Percentiles rank a stretch among this genome's conserved stretches.
Conservation (phyloP, 2,797 vertebrate genomes). For the Acanthiza pusilla region DNA sequence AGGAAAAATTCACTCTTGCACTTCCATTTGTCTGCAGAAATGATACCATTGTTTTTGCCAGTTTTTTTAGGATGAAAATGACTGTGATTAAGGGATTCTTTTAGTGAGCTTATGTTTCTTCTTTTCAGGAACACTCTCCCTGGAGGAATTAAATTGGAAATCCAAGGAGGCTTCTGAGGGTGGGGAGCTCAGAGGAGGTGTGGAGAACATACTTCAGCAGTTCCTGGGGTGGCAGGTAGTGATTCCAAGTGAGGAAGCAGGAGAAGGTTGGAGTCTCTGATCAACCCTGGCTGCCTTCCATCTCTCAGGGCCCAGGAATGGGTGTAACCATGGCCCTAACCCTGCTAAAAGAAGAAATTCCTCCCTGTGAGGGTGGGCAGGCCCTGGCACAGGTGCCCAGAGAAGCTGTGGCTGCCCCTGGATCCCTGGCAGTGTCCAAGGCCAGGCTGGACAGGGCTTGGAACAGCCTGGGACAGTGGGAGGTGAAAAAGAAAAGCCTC, state of each 20-base stretch:
- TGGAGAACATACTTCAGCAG: background rate
- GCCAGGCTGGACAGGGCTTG: accelerated
- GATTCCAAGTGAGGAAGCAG: background rate
- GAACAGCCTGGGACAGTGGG: accelerated
- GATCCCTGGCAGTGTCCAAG: background rate
- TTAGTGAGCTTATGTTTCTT: background rate
- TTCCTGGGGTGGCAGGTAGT: background rate
- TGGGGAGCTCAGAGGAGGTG: background rate
- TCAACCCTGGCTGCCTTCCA: background rate
- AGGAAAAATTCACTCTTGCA: background rate
- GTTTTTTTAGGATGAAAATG: background rate
- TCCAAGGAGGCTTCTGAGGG: background rate
- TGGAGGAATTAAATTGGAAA: conserved; percentile 32
- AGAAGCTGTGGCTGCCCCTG: background rate
- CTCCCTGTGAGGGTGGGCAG: accelerated
- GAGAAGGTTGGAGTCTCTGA: background rate
- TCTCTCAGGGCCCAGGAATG: background rate
- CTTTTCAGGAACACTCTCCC: background rate
- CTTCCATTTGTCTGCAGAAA: background rate
- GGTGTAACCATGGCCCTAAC: accelerated
- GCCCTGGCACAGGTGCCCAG: background rate
- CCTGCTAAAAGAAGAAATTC: background rate
- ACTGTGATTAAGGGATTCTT: conserved; percentile 24
- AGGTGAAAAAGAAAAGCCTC: background rate
- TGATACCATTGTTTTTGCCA: background rate